Evolutionary conservation across 2,888 invertebrate species (phyloP), one percentile per base, ranked within the genome.

Genomic region (Brachypterus glaber): DNA sequence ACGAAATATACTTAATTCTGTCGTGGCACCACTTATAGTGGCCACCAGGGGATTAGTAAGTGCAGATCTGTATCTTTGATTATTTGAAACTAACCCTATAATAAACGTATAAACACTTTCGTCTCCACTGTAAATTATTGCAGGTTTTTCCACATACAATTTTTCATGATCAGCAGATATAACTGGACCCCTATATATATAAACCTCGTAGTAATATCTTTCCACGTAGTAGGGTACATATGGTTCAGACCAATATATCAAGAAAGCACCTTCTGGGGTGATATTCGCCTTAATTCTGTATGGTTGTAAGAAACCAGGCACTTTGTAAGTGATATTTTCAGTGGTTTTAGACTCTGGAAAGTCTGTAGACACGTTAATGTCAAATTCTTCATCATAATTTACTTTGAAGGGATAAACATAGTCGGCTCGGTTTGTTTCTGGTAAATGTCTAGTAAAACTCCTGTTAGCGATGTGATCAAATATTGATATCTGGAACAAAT

Each of bases 211-310:
- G 39, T 49, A 52, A 26, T 53, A 53, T 27, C 47, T 47, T 12
- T 48, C 55, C 26, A 57, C 41, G 33, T 52, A 52, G 31, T 44
- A 38, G 3, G 58, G 57, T 18, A 59, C 48, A 40, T 45, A 56
- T 2, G 57, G 57, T 32, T 58, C 58, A 12, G 51, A 41, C 59
- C 59, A 59, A 43, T 57, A 59, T 41, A 59, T 49, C 46, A 59
- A 34, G 39, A 58, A 59, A 2, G 55, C 52, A 8, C 49, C 54
- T 7, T 54, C 54, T 39, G 51, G 47, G 27, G 54, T 52, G 16
- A 52, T 49, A 14, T 56, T 51, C 25, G 55, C 41, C 33, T 48
- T 43, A 39, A 58, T 48, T 41, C 51, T 52, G 40, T 50, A 57
- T 1, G 59, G 59, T 35, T 59, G 58, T 41, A 59, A 44, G 40